These are phyloP conservation scores for Corythaeola cristata DNA, from an alignment of 2,113 vertebrate genomes.

Conservation along the genomic window DNA sequence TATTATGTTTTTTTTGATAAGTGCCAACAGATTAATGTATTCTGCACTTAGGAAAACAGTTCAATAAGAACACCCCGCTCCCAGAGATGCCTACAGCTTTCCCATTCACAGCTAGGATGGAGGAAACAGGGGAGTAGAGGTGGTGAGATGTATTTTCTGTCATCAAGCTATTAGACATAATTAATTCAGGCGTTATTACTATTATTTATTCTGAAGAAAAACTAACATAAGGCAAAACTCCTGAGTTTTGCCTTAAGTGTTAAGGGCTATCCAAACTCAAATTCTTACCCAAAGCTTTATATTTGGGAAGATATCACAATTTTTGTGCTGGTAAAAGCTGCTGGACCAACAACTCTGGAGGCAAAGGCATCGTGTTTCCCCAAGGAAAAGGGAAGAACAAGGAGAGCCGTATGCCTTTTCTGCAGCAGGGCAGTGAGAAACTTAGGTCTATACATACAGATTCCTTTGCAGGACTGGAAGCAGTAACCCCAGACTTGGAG, in stretches of 20 bases:
- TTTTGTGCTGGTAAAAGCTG: not conserved
- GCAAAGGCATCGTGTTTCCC: not conserved
- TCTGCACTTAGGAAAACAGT: slow-evolving; percentile 5
- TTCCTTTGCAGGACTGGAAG: not conserved
- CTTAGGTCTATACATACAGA: not conserved
- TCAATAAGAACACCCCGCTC: not conserved
- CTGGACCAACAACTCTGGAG: not conserved
- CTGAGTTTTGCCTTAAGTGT: not conserved
- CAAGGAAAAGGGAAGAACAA: not conserved
- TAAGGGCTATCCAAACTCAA: not conserved
- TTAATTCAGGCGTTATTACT: not conserved
- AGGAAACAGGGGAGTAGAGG: not conserved
- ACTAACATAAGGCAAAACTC: not conserved
- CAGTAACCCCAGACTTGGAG: not conserved
- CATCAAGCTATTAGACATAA: not conserved
- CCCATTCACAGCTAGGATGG: not conserved
- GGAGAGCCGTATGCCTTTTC: not conserved
- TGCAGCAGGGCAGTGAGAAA: not conserved
- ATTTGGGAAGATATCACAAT: not conserved
- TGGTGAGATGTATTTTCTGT: not conserved
- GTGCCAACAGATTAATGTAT: slow-evolving; percentile 21
- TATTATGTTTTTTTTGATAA: not conserved
- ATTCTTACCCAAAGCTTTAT: not conserved
- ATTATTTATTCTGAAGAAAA: not conserved
- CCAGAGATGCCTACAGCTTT: not conserved